These are phyloP conservation scores for Onthophagus sagittarius DNA, from an alignment of 2,888 invertebrate species.

Conservation along the genomic window DNA sequence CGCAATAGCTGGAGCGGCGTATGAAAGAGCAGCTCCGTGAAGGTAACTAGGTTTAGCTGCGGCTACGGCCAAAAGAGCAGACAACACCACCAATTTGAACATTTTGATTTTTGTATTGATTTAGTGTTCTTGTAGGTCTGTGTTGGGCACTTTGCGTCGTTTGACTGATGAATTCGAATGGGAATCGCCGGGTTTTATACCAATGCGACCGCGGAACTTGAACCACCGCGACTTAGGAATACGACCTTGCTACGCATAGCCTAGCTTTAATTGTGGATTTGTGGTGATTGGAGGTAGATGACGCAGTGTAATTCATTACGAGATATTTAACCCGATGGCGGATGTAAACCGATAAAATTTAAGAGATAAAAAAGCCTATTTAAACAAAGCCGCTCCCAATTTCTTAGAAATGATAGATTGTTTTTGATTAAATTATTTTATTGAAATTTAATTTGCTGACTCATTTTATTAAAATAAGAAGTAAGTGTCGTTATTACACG, in stretches of 20 bases:
- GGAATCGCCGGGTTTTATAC: not conserved
- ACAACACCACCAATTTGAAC: constrained; percentile 60
- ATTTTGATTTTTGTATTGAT: constrained; percentile 37
- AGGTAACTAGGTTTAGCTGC: constrained; percentile 50
- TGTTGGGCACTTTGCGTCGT: constrained; percentile 10
- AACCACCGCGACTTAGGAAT: not conserved
- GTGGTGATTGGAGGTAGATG: not conserved
- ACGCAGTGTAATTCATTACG: not conserved
- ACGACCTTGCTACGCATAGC: not conserved
- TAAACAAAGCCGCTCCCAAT: not conserved
- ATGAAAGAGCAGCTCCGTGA: constrained; percentile 29
- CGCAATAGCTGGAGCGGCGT: constrained; percentile 43
- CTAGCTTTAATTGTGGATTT: not conserved
- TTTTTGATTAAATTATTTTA: not conserved
- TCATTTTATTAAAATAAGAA: not conserved
- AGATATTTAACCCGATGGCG: not conserved
- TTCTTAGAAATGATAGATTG: not conserved
- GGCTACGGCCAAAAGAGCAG: constrained; percentile 55
- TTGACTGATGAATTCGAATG: constrained; percentile 17
- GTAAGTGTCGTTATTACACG: not conserved
- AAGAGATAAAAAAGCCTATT: not conserved
- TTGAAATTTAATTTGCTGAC: not conserved
- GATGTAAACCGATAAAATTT: not conserved
- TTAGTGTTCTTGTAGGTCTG: constrained; percentile 14
- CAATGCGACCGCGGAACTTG: not conserved